Conservation (phyloP, 1,140 invertebrate genomes). For the Bombus breviceps region DNA sequence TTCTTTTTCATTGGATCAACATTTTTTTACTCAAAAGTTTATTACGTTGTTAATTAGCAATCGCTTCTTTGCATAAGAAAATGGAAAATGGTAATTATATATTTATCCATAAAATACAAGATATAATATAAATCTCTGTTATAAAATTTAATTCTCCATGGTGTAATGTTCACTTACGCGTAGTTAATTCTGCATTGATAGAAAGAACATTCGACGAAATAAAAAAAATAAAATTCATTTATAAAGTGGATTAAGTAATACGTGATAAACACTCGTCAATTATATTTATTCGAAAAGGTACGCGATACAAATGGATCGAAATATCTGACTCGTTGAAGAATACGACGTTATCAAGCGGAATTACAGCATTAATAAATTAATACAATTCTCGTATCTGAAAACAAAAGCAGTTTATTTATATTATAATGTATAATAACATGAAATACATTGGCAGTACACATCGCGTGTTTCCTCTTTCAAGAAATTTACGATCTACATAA, state of each 20-base stretch:
- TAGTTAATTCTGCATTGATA: no score
- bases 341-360: neutral
- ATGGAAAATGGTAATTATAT: neutral
- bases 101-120: neutral
- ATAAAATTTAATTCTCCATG: no score
- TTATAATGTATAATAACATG: neutral
- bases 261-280: neutral
- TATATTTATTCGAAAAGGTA: neutral
- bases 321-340: neutral
- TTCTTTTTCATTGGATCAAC: neutral
- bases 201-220: neutral
- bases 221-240: neutral
- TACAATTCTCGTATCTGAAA: neutral
- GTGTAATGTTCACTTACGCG: no score
- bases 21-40: neutral
- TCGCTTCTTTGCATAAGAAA: neutral
- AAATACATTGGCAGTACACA: neutral
- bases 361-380: neutral
- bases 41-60: neutral
- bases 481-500: neutral
- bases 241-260: neutral
- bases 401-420: neutral
- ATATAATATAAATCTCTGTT: neutral
- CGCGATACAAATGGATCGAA: neutral
- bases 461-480: neutral